Conservation (phyloP, 2,888 invertebrate species). For the Macropis europaea region DNA sequence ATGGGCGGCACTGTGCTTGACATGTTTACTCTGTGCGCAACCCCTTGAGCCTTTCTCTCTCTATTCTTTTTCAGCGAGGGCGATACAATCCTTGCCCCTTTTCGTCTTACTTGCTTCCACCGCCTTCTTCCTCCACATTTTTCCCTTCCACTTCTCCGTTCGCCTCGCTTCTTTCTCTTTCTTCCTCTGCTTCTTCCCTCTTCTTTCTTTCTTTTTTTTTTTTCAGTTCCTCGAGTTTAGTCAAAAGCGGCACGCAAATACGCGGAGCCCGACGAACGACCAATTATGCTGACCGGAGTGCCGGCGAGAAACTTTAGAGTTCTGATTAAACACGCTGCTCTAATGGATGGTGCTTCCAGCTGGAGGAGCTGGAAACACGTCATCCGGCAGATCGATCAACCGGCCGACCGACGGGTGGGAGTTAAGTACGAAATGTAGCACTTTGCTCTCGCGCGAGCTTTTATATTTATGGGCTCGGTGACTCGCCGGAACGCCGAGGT, state of each 20-base stretch:
- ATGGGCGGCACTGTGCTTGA: constrained; percentile 78
- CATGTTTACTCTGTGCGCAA: constrained; percentile 78
- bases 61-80: constrained; percentile 63
- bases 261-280: constrained; percentile 57
- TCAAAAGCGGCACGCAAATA: constrained; percentile 77
- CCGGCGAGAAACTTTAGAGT: constrained; percentile 75
- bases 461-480: constrained; percentile 45
- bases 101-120: constrained; percentile 42
- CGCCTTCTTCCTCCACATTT: constrained; percentile 13
- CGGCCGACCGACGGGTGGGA: neutral
- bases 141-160: constrained; percentile 22
- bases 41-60: constrained; percentile 71
- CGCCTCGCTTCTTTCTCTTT: neutral
- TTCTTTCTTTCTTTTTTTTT: constrained; percentile 16
- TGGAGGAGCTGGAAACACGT: constrained; percentile 60
- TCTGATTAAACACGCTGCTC: constrained; percentile 78
- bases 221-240: constrained; percentile 63
- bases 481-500: constrained; percentile 29
- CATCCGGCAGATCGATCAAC: constrained; percentile 58
- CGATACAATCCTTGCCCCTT: constrained; percentile 63
- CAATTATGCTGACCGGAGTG: constrained; percentile 61
- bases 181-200: constrained; percentile 6
- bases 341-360: constrained; percentile 76
- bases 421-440: constrained; percentile 52
- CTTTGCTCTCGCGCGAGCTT: constrained; percentile 27